Conservation (phyloP, 2,888 invertebrate genomes). For the Strigamia transsilvanica region DNA sequence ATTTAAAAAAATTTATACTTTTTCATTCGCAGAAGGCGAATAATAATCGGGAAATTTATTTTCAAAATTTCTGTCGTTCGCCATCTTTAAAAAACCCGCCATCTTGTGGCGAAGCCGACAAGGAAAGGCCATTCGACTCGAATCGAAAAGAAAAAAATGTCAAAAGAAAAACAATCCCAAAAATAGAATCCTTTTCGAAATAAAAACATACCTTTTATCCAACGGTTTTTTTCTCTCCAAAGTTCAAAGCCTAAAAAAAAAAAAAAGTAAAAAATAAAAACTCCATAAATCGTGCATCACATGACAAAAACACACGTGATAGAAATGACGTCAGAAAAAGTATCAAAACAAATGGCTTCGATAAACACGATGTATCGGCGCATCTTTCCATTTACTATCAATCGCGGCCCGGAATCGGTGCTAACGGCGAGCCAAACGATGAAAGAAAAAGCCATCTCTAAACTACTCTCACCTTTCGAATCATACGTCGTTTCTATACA, state of each 20-base stretch:
- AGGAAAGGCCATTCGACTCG: background rate
- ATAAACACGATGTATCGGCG: constrained; percentile 53
- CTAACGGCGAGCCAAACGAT: constrained; percentile 42
- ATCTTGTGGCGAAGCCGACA: background rate
- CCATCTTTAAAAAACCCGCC: background rate
- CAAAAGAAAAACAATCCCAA: background rate
- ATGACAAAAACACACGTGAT: constrained; percentile 51
- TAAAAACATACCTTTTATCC: background rate
- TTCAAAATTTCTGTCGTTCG: constrained; percentile 51
- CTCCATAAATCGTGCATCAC: background rate
- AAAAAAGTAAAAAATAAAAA: background rate
- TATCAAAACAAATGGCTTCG: constrained; percentile 54
- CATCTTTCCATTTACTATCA: constrained; percentile 42
- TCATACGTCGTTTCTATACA: constrained; percentile 63
- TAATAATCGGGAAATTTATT: constrained; percentile 54
- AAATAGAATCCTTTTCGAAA: background rate
- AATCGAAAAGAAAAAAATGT: background rate
- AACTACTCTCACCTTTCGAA: constrained; percentile 59
- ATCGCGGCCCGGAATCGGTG: background rate
- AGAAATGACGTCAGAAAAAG: constrained; percentile 45
- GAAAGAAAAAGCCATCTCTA: constrained; percentile 52
- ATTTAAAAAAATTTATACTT: background rate
- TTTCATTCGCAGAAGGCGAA: background rate
- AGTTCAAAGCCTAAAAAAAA: background rate
- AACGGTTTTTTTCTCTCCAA: background rate